Base-by-base conservation (phyloP, 2,113 vertebrate species). In the Megaleporinus macrocephalus region DNA sequence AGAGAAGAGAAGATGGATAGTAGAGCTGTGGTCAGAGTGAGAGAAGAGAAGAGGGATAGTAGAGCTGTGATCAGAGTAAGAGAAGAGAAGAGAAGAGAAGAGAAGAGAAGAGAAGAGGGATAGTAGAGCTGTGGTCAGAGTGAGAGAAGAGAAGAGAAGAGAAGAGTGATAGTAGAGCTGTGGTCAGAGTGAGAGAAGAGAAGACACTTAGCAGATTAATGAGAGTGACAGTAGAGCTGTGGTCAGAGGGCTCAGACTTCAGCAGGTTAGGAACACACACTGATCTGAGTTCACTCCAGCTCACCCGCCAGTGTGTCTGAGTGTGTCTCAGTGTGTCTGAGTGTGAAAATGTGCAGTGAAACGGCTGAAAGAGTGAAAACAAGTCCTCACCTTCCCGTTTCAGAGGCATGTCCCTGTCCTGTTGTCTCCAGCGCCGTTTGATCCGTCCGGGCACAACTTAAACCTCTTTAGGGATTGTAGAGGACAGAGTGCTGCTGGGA, bases 391-490 rank as follows among this genome's bases (percentile, higher is more conserved):
- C 84, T 83, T 86, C 76, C 36, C 72, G 44, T 71, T 66, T 83
- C 20, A 76, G 80, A 66, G 84, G 72, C 84, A 86, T 83, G 59
- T 80, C 44, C 0, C 24, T 41, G 6, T 66, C 49, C 41, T 30
- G 33, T 69, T 5, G 10, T 84, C 82, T 36, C 20, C 63, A 22
- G 29, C 13, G 5, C 36, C 63, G 59, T 75, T 55, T 29, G 33
- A 27, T 79, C 24, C 68, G 36, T 63, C 63, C 41, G 55, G 44
- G 75, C 78, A 66, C 63, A 63, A 66, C 41, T 80, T 86, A 86
- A 86, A 77, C 76, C 85, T 86, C 78, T 86, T 86, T 83, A 69
- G n/a, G 44, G 81, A 79, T 83, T 83, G 51, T 73, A 13, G 74
- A 24, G 29, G 49, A 61, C 51, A 65, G n/a, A 71, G 70, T 82